A percentile compares a stretch with the other conserved stretches of the same genome.
Conservation (phyloP, 2,888 invertebrate genomes). For the Euphydryas editha region DNA sequence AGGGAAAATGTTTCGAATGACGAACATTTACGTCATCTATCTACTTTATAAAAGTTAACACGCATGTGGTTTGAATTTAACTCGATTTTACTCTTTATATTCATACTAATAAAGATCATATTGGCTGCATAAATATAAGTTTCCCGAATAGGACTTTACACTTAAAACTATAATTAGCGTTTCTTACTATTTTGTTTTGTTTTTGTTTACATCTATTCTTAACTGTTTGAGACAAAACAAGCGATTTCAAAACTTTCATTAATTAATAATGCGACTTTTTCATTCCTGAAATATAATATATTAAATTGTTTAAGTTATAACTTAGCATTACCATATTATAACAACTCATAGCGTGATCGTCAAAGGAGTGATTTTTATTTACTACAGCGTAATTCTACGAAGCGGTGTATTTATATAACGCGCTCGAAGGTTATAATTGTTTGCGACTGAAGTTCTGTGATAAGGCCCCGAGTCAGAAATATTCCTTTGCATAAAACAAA, state of each 20-base stretch:
- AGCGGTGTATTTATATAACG: constrained; percentile 31
- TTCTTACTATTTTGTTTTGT: neutral
- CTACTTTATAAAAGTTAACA: constrained; percentile 14
- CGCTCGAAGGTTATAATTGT: constrained; percentile 29
- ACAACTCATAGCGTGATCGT: constrained; percentile 17
- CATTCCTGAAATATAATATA: too few relatives aligned
- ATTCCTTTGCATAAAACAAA: constrained; percentile 21
- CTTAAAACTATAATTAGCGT: neutral
- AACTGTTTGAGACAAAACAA: too few relatives aligned
- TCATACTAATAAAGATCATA: neutral
- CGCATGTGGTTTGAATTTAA: constrained; percentile 7
- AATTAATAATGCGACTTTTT: too few relatives aligned
- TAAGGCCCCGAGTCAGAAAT: constrained; percentile 17
- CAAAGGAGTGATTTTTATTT: constrained; percentile 24
- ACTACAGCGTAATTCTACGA: constrained; percentile 26
- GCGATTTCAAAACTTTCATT: too few relatives aligned
- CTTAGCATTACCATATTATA: neutral
- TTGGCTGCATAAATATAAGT: neutral
- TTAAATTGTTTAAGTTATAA: neutral
- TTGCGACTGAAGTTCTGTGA: constrained; percentile 28
- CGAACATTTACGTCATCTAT: constrained; percentile 34
- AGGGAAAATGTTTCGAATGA: constrained; percentile 29
- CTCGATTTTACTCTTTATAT: constrained; percentile 5
- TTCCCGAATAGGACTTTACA: constrained; percentile 9
- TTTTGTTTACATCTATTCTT: neutral